These are phyloP conservation scores for Pseudomugil tenellus DNA, from an alignment of 2,797 vertebrate genomes.

Conservation along the genomic window DNA sequence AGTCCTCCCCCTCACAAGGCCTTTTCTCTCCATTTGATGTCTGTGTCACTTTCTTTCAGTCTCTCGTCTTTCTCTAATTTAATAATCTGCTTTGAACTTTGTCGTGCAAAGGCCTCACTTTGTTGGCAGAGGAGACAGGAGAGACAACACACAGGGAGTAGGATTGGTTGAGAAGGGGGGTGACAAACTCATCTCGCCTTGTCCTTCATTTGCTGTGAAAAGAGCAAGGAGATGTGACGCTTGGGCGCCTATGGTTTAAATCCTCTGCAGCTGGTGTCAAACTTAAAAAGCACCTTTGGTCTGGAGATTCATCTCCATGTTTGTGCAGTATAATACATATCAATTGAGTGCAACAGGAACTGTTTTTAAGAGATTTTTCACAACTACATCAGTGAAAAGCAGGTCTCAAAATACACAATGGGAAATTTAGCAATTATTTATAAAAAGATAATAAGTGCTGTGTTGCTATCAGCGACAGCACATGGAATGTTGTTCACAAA, in stretches of 20 bases:
- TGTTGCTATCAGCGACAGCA: not conserved
- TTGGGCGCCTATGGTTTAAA: conserved; percentile 18
- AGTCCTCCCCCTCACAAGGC: conserved; percentile 70
- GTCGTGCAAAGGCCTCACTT: conserved; percentile 65
- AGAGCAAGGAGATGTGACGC: conserved; percentile 18
- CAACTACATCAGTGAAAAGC: not conserved
- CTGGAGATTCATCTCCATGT: not conserved
- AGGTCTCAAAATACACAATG: not conserved
- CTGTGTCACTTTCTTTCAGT: conserved; percentile 76
- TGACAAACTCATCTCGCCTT: conserved; percentile 32
- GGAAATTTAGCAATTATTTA: not conserved
- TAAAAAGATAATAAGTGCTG: not conserved
- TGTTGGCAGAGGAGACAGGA: conserved; percentile 62
- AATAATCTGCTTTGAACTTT: conserved; percentile 82
- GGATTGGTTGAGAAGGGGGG: not conserved
- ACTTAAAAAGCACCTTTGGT: conserved; percentile 3
- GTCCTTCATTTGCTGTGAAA: conserved; percentile 39
- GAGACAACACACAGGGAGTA: conserved; percentile 31
- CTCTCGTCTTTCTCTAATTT: conserved; percentile 79
- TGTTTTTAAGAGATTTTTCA: not conserved
- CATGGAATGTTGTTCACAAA: not conserved
- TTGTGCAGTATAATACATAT: not conserved
- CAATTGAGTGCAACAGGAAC: not conserved
- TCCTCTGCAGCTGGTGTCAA: conserved; percentile 26
- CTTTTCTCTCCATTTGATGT: conserved; percentile 76